Evolutionary conservation across 23 tunicate species (phyloP), one percentile per base, ranked within the genome.

Genomic region (Ascidia mentula): DNA sequence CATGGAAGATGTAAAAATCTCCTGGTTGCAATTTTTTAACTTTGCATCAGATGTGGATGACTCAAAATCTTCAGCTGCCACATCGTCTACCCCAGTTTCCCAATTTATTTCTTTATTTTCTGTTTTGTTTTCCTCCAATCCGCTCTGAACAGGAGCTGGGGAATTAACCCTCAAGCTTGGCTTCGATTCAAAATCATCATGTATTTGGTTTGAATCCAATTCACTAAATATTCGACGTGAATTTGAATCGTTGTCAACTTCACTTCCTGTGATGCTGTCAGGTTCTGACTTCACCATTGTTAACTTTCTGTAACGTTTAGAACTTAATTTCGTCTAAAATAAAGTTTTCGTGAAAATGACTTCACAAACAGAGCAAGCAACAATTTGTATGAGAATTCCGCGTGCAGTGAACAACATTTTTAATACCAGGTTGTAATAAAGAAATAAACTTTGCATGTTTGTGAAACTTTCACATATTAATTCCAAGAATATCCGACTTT

Each of bases 1-100:
- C 82, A 86, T 80, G 6, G 81, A 45, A 18, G 77, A 45, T 24
- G 88, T 84, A 6, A 82, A 18, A 20, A 71, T 3, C 39, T n/a
- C 39, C 18, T 26, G 30, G 24, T 71, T 36, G 32, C 30, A 22
- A 3, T 9, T 69, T n/a, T 34, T 34, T 6, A 28, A 3, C 38
- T 17, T 36, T 18, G 34, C 34, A 2, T 34, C 39, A 28, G 75
- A 18, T 18, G 1, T 9, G 13, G 22, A 20, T 3, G 22, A 3
- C n/a, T n/a, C n/a, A n/a, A n/a, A n/a, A 6, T 53, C 65, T 9
- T 53, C 65, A 53, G 12, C 22, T 3, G 65, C 65, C 65, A 53
- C 22, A 6, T 53, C 65, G 24, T 53, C 65, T 53, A 53, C 65
- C 1, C 28, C 24, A 28, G 28, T 53, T 53, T 53, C 65, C 1